A percentile compares a stretch with the other conserved stretches of the same genome.
Conservation (phyloP, 2,797 vertebrate species). For the Propithecus deckenii region DNA sequence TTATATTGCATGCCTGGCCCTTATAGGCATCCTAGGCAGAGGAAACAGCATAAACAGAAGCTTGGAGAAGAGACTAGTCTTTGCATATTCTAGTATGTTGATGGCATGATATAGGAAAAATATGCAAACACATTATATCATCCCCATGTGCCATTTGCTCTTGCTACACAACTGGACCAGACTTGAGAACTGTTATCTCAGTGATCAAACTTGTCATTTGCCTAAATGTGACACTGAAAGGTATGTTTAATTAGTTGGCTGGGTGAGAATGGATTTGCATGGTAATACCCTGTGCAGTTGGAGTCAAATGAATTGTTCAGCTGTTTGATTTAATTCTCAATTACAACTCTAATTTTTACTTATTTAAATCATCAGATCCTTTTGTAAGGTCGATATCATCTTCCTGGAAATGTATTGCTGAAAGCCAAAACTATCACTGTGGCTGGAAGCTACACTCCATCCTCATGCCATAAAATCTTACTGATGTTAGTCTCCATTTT, state of each 20-base stretch:
- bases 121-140: not conserved
- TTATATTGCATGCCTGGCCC: not conserved
- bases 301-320: constrained; percentile 49
- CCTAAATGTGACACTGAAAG: constrained; percentile 23
- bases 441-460: not conserved
- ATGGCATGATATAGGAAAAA: not conserved
- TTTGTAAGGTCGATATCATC: constrained; percentile 19
- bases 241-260: constrained; percentile 41
- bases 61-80: not conserved
- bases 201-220: not conserved
- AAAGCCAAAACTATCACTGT: constrained; percentile 44
- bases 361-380: constrained; percentile 34
- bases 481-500: not conserved
- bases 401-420: constrained; percentile 46
- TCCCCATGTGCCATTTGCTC: not conserved
- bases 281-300: not conserved
- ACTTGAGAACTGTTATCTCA: constrained; percentile 25
- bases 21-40: not conserved
- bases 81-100: not conserved
- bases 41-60: not conserved
- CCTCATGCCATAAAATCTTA: not conserved
- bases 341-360: not conserved
- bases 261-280: not conserved
- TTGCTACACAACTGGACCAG: not conserved
- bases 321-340: constrained; percentile 35